Evolutionary conservation across 1,140 invertebrate species (phyloP).

Genomic region (Drosophila athabasca): DNA sequence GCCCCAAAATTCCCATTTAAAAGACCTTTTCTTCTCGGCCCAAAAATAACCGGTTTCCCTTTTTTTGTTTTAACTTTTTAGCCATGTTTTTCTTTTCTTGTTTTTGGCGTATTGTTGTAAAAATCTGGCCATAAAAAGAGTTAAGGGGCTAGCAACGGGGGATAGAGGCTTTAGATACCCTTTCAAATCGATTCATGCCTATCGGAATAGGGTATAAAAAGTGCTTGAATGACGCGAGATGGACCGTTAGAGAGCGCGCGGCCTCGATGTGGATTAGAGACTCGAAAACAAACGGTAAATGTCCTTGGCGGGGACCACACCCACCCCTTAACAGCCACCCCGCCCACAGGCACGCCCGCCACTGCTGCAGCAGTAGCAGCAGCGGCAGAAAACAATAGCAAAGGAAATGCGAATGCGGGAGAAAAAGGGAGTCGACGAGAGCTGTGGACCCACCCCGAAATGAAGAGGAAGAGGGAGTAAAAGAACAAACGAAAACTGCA

Average conservation of each 20-base stretch:
- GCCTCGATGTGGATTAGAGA: conserved; percentile 3
- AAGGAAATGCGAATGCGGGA: conserved; percentile 62
- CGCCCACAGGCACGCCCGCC: too few species aligned
- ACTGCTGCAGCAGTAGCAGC: too few species aligned
- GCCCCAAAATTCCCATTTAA: conserved; percentile 46
- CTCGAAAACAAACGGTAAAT: conserved; percentile 6
- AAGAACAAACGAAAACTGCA: conserved; percentile 39
- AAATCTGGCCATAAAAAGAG: conserved; percentile 4
- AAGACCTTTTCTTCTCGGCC: conserved; percentile 36
- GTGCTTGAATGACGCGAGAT: too few species aligned
- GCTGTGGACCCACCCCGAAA: conserved; percentile 72
- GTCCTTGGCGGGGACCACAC: conserved; percentile 43
- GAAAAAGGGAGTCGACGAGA: conserved; percentile 55
- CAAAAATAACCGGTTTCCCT: conserved; percentile 37
- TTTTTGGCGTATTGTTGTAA: conserved; percentile 28
- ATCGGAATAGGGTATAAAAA: too few species aligned
- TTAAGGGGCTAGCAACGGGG: neutral
- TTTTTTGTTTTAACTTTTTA: conserved; percentile 18
- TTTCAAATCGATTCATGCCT: too few species aligned
- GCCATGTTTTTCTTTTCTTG: neutral
- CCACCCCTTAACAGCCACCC: conserved; percentile 29
- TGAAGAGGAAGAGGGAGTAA: conserved; percentile 23
- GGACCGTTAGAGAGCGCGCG: neutral
- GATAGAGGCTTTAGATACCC: too few species aligned
- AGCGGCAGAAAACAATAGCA: conserved; percentile 23